These are phyloP conservation scores for Trinectes maculatus DNA, from an alignment of 2,113 vertebrate genomes.

Conservation along the genomic window DNA sequence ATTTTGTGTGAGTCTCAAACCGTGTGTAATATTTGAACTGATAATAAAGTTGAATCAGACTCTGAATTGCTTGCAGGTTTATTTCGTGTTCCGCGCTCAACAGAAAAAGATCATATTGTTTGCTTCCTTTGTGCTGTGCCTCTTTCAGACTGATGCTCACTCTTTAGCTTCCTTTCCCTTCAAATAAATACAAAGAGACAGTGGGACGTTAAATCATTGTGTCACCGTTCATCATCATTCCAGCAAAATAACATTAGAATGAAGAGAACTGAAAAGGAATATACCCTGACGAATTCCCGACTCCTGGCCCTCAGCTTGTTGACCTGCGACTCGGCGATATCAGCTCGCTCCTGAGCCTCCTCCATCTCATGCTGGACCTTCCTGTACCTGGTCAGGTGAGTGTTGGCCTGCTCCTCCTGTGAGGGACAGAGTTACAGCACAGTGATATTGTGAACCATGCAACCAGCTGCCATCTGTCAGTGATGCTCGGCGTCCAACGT, in stretches of 20 bases:
- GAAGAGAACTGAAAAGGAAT: background rate
- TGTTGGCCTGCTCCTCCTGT: conserved; percentile 78
- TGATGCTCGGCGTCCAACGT: conserved; percentile 18
- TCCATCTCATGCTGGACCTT: conserved; percentile 86
- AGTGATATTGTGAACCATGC: background rate
- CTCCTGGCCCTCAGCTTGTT: conserved; percentile 81
- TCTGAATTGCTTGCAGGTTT: conserved; percentile 44
- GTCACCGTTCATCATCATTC: background rate
- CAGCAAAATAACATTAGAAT: background rate
- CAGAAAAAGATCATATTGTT: conserved; percentile 75
- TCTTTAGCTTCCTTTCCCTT: conserved; percentile 70
- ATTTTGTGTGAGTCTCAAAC: no score
- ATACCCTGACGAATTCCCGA: conserved; percentile 60
- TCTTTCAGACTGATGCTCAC: conserved; percentile 43
- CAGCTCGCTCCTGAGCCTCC: conserved; percentile 84
- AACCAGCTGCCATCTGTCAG: background rate
- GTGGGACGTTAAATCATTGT: background rate
- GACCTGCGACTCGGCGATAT: conserved; percentile 85
- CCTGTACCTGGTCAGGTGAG: conserved; percentile 77
- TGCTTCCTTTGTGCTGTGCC: conserved; percentile 61
- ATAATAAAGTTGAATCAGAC: background rate
- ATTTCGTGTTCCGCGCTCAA: conserved; percentile 38
- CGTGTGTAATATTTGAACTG: no score
- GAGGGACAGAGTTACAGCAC: background rate
- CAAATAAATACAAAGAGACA: conserved; percentile 43